Percentiles rank a stretch among this genome's conserved stretches.
Conservation (phyloP, 2,797 vertebrate genomes). For the Sylvia borin region DNA sequence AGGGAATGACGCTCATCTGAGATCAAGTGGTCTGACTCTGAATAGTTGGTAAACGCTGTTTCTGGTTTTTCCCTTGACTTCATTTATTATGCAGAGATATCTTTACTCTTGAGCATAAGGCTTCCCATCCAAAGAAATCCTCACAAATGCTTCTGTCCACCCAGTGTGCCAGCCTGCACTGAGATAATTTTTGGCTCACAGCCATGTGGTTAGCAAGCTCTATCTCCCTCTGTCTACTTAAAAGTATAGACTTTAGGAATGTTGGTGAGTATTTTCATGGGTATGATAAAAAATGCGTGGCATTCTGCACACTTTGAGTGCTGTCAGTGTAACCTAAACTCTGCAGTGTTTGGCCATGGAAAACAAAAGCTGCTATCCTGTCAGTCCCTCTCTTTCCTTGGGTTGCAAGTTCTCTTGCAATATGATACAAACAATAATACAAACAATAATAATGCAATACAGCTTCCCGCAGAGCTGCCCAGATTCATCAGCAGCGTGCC, state of each 20-base stretch:
- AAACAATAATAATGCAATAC: not conserved
- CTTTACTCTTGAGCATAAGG: not conserved
- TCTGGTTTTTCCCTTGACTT: not conserved
- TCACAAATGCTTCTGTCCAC: not conserved
- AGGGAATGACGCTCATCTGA: not conserved
- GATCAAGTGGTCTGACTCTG: not conserved
- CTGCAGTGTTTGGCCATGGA: not conserved
- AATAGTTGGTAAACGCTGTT: not conserved
- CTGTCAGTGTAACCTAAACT: not conserved
- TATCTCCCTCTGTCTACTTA: not conserved
- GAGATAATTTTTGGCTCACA: not conserved
- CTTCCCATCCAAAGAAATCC: not conserved
- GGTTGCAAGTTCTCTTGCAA: not conserved
- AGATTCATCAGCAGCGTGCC: accelerated
- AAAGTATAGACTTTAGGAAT: not conserved
- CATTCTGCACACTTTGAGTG: not conserved
- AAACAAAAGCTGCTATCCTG: not conserved
- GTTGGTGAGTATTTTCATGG: not conserved
- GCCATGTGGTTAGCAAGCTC: not conserved
- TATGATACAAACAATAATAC: too few species aligned
- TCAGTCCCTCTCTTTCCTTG: not conserved
- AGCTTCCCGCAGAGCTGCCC: not conserved
- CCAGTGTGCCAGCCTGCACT: not conserved
- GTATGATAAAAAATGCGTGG: not conserved
- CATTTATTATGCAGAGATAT: not conserved